These are phyloP conservation scores for Ceuthmochares aereus DNA, from an alignment of 2,113 vertebrate genomes.

Conservation along the genomic window DNA sequence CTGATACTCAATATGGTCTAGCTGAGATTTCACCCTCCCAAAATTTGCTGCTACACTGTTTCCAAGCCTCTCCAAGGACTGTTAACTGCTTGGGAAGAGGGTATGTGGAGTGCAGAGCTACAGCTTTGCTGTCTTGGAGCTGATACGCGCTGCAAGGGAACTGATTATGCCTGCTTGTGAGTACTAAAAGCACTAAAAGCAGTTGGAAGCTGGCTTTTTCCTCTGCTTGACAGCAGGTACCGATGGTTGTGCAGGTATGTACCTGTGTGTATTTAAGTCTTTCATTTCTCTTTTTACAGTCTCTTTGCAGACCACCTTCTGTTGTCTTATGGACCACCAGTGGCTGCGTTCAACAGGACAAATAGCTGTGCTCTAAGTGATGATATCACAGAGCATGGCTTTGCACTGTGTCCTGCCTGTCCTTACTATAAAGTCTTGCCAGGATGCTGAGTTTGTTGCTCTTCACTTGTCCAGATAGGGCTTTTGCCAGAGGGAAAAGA, in stretches of 20 bases:
- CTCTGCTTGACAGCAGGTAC: background rate
- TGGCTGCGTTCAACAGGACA: background rate
- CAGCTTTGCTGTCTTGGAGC: background rate
- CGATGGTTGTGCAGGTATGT: background rate
- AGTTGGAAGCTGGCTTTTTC: background rate
- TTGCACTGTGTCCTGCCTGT: background rate
- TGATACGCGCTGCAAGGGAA: background rate
- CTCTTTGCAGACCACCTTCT: background rate
- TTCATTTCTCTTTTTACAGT: background rate
- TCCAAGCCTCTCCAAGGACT: background rate
- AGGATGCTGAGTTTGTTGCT: background rate
- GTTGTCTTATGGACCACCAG: background rate
- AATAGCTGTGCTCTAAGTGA: background rate
- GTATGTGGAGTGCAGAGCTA: background rate
- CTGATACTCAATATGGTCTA: background rate
- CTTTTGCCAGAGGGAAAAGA: background rate
- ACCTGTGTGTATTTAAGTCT: background rate
- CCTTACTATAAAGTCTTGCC: background rate
- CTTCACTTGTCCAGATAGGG: background rate
- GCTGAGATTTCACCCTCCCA: background rate
- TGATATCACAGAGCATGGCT: background rate
- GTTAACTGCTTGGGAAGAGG: background rate
- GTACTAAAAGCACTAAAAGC: background rate
- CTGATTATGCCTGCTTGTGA: background rate
- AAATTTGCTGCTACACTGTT: background rate